Evolutionary conservation across 2,888 invertebrate genomes (phyloP).

Genomic region (Lepidocyrtinus sp.): DNA sequence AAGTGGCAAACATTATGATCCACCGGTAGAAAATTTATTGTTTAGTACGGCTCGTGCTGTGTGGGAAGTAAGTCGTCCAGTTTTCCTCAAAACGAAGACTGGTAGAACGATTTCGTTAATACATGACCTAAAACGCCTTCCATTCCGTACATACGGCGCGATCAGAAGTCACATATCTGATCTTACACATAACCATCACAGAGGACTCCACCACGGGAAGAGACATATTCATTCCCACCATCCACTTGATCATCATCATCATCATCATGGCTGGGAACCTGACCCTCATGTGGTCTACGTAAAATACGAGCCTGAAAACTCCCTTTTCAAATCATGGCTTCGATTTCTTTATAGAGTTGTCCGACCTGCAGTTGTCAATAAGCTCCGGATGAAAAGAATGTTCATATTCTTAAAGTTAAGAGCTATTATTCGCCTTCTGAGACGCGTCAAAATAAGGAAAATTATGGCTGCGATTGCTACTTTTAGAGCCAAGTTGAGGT

Average conservation of each 20-base stretch:
- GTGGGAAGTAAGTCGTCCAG: conserved; percentile 32
- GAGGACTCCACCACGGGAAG: conserved; percentile 9
- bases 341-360: conserved; percentile 7
- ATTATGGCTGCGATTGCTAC: background rate
- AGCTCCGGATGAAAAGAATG: background rate
- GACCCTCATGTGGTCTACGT: conserved; percentile 3
- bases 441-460: conserved; percentile 3
- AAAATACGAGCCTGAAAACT: conserved; percentile 36
- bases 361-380: conserved; percentile 18
- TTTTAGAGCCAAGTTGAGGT: background rate
- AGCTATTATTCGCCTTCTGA: background rate
- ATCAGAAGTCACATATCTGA: conserved; percentile 17
- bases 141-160: conserved; percentile 16
- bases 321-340: conserved; percentile 37
- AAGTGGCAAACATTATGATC: conserved; percentile 25
- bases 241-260: conserved; percentile 15
- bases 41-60: conserved; percentile 30
- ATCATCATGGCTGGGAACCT: conserved; percentile 20
- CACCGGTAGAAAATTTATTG: conserved; percentile 4
- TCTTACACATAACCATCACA: conserved; percentile 4
- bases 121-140: conserved; percentile 11
- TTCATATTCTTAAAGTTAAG: conserved; percentile 11
- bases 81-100: conserved; percentile 5
- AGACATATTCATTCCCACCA: too few relatives aligned
- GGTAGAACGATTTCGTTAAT: conserved; percentile 11